Percentiles rank a stretch among this genome's conserved stretches.
Evolutionary conservation across 2,113 vertebrate species (phyloP).

Genomic region (Cacatua alba): DNA sequence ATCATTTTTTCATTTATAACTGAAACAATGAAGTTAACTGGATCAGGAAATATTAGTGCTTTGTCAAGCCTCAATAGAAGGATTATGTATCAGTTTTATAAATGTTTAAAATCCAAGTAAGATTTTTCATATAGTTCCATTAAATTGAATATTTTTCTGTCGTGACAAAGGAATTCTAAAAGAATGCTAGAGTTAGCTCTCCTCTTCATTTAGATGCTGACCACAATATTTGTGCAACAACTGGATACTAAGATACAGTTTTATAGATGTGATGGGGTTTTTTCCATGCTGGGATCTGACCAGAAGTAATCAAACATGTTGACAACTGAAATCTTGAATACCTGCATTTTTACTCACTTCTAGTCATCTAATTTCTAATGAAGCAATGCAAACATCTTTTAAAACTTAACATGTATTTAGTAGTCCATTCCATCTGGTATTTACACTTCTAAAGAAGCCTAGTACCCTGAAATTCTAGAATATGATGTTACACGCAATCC

Average conservation of each 20-base stretch:
- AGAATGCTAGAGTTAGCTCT: not conserved
- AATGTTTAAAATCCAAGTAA: not conserved
- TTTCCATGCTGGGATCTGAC: not conserved
- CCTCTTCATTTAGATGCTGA: not conserved
- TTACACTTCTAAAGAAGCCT: not conserved
- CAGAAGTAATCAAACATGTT: not conserved
- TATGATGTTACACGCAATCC: not conserved
- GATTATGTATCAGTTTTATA: not conserved
- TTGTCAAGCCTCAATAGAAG: not conserved
- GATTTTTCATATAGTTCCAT: not conserved
- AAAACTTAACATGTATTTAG: not conserved
- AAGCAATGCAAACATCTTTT: not conserved
- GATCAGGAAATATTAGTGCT: not conserved
- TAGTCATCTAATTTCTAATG: not conserved
- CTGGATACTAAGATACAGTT: not conserved
- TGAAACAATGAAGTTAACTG: not conserved
- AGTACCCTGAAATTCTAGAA: not conserved
- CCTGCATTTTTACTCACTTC: not conserved
- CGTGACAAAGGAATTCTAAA: not conserved
- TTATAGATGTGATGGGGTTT: fast-evolving
- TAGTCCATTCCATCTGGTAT: not conserved
- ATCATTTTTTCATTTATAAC: not conserved
- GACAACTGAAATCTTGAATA: not conserved
- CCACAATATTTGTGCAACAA: not conserved
- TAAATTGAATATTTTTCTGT: not conserved